Evolutionary conservation across 2,113 vertebrate species (phyloP).

Genomic region (Clarias magur): DNA sequence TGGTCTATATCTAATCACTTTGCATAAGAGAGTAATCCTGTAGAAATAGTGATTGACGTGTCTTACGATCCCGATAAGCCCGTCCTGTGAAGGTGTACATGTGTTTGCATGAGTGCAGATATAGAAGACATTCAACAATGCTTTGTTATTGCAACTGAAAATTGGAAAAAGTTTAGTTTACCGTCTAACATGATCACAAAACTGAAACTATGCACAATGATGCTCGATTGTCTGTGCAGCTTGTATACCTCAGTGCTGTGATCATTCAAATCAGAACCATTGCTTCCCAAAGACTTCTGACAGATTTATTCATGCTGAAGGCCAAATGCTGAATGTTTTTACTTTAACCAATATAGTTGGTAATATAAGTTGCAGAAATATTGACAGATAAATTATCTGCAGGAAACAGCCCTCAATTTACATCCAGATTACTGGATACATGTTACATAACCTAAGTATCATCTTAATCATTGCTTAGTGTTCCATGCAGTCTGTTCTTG

Average conservation of each 20-base stretch:
- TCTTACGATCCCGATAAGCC: conserved; percentile 64
- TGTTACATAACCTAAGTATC: conserved; percentile 19
- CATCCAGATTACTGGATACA: neutral
- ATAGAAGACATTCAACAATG: neutral
- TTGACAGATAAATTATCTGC: neutral
- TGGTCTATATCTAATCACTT: conserved; percentile 57
- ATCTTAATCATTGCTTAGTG: conserved; percentile 22
- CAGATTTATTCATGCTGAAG: neutral
- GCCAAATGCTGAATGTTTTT: neutral
- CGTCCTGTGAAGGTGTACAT: conserved; percentile 37
- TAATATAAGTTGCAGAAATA: neutral
- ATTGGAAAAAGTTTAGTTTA: neutral
- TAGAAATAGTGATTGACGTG: conserved; percentile 68
- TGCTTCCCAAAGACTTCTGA: neutral
- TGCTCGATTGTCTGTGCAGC: neutral
- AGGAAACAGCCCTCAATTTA: neutral
- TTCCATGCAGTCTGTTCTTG: neutral
- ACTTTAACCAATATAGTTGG: neutral
- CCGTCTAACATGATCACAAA: neutral
- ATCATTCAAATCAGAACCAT: neutral
- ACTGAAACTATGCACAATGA: too few relatives aligned
- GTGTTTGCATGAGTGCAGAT: conserved; percentile 35
- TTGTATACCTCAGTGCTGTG: neutral
- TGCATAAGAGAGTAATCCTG: conserved; percentile 70
- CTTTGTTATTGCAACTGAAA: neutral